A percentile compares a stretch with the other conserved stretches of the same genome.
These are phyloP conservation scores for Geotrupes spiniger DNA, from an alignment of 2,888 invertebrate species.

Conservation along the genomic window DNA sequence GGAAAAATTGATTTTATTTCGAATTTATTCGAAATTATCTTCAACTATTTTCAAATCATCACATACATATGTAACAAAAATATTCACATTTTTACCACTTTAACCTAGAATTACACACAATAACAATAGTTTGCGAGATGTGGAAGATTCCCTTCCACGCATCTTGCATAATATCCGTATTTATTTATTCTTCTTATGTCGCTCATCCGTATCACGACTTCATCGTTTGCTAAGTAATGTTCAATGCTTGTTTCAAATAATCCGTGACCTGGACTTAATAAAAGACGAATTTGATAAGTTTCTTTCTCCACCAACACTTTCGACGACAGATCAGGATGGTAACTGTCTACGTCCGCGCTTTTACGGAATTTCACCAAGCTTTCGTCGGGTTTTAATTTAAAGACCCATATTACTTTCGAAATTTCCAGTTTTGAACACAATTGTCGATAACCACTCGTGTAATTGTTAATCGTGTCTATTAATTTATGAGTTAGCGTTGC, in stretches of 20 bases:
- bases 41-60: too few relatives aligned
- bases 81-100: too few relatives aligned
- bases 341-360: slow-evolving; percentile 79
- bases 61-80: too few relatives aligned
- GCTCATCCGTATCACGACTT: slow-evolving; percentile 61
- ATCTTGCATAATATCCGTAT: slow-evolving; percentile 79
- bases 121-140: slow-evolving; percentile 83
- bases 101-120: too few relatives aligned
- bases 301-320: slow-evolving; percentile 58
- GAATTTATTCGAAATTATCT: too few relatives aligned
- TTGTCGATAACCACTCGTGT: slow-evolving; percentile 54
- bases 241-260: slow-evolving; percentile 80
- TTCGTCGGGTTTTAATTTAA: slow-evolving; percentile 65
- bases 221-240: slow-evolving; percentile 57
- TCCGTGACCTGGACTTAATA: slow-evolving; percentile 70
- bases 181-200: slow-evolving; percentile 78
- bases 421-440: slow-evolving; percentile 59
- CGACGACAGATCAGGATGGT: slow-evolving; percentile 73
- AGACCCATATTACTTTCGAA: slow-evolving; percentile 64
- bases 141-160: slow-evolving; percentile 69
- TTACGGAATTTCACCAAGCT: slow-evolving; percentile 68
- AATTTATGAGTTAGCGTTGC: slow-evolving; percentile 59
- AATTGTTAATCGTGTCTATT: slow-evolving; percentile 61
- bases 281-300: slow-evolving; percentile 77
- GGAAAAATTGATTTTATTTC: too few relatives aligned